Evolutionary conservation across 2,888 invertebrate species (phyloP), one percentile per base, ranked within the genome.

Genomic region (Serrognathus titanus): DNA sequence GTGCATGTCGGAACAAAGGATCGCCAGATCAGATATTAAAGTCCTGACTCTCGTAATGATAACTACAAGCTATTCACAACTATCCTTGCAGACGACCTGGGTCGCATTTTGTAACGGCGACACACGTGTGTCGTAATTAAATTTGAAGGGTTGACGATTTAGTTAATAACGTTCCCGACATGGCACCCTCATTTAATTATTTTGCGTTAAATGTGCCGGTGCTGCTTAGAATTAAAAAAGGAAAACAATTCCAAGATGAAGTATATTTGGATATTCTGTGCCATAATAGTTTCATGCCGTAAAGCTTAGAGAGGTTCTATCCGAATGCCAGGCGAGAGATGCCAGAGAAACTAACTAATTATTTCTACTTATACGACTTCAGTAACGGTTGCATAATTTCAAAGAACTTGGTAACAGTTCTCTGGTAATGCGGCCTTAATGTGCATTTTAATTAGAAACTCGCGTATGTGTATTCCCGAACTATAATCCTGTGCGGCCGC

Each of bases 1-100:
- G 65, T 65, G 58, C 66, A 66, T 65, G 66, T 63, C 54, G 59
- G 62, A 65, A 67, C 65, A 67, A 66, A 65, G 63, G 64, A 56
- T 61, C 58, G 40, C 58, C 53, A 63, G 66, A 67, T 67, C 66
- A 63, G 67, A 67, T 66, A 66, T 65, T 43, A 43, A 43, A 43
- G 43, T 43, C 12, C 43, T 43, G 43, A 43, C n/a, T 43, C 43
- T 43, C 43, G 43, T 43, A 4, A 43, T 43, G 43, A 43, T 43
- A 43, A 43, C 43, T 43, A 20, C 12, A 20, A 43, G 12, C 43
- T 43, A 11, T 43, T 16, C 43, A 43, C 40, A 40, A 13, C 40
- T 40, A 40, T 43, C 13, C 16, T 43, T 43, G 43, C 43, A 16
- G 43, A 16, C 43, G 43, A 43, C 43, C 43, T 43, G 9, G 43